Conservation (phyloP, 2,113 vertebrate genomes). For the Ia io region DNA sequence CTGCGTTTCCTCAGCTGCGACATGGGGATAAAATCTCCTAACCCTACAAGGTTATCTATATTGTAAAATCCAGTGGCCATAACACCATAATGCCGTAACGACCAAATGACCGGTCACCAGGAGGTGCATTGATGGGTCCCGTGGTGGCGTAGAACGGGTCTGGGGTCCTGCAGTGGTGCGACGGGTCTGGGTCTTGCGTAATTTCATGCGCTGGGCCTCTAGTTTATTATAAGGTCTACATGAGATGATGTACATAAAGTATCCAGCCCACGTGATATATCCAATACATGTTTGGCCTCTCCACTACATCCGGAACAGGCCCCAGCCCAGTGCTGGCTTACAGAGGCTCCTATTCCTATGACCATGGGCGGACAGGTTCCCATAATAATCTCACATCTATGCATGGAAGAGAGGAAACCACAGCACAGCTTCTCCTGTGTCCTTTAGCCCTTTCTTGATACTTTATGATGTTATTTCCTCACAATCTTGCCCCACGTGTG, state of each 20-base stretch:
- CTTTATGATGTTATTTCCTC: slow-evolving; percentile 62
- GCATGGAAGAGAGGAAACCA: slow-evolving; percentile 4
- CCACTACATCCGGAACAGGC: background rate
- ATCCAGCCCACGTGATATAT: rapidly evolving
- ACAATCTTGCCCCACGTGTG: background rate
- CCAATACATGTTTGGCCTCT: background rate
- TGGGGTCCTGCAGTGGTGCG: too few species aligned
- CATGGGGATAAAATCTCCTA: background rate
- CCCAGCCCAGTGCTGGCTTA: background rate
- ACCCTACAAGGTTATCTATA: background rate
- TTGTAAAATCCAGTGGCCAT: too few species aligned
- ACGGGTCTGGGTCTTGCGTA: too few species aligned
- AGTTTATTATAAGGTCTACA: background rate
- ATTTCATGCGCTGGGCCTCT: too few species aligned
- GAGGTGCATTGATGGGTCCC: too few species aligned
- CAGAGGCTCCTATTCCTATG: background rate
- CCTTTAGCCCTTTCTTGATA: slow-evolving; percentile 40
- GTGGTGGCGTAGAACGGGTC: too few species aligned
- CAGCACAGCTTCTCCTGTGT: background rate
- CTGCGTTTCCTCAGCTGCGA: background rate
- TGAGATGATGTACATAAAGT: background rate
- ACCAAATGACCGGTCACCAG: too few species aligned
- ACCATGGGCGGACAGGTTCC: background rate
- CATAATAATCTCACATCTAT: slow-evolving; percentile 42
- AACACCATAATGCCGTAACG: too few species aligned